Base-by-base conservation (phyloP, 2,888 invertebrate species). In the Eumerus sabulonum region DNA sequence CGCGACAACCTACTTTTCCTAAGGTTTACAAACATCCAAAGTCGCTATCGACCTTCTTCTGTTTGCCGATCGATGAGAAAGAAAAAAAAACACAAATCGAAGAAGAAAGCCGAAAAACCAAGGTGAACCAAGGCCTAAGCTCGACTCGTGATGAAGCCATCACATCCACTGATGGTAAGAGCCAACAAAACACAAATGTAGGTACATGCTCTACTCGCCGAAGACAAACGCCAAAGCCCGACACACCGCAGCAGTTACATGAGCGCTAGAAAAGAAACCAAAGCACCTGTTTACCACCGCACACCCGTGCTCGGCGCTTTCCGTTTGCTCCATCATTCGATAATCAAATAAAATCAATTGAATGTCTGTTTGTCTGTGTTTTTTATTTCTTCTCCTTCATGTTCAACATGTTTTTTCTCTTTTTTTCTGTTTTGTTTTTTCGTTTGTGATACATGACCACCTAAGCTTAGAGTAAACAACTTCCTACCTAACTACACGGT, bases 401-500 rank as follows among this genome's bases (percentile, higher is more conserved):
- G 67, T 57, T 62, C 56, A 56, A 38, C 13, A 56, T 60, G 56
- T 48, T 53, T 57, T 57, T 27, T 36, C 4, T 51, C 16, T 66
- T 53, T 27, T 27, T 27, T 27, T 27, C 27, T 27, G 27, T 50
- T 57, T 40, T 16, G 50, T 56, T 36, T 60, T 47, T 62, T 57
- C 56, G 63, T 63, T 40, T 40, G 11, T 40, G 3, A 11, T 9
- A n/a, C 9, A 3, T 40, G 44, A 62, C 68, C 54, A 68, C 64
- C 79, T 42, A 44, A 42, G 40, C 71, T 77, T 72, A 68, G 54
- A 54, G 14, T 67, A 50, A 72, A 68, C 63, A 63, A 53, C 77
- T 68, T 67, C 62, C 72, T 79, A 79, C 79, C 79, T 73, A 79
- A 51, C 73, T 79, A 79, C 73, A 76, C 73, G 79, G 79, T 79